Evolutionary conservation across 2,888 invertebrate species (phyloP), one percentile per base, ranked within the genome.

Genomic region (Periphyllus acericola): DNA sequence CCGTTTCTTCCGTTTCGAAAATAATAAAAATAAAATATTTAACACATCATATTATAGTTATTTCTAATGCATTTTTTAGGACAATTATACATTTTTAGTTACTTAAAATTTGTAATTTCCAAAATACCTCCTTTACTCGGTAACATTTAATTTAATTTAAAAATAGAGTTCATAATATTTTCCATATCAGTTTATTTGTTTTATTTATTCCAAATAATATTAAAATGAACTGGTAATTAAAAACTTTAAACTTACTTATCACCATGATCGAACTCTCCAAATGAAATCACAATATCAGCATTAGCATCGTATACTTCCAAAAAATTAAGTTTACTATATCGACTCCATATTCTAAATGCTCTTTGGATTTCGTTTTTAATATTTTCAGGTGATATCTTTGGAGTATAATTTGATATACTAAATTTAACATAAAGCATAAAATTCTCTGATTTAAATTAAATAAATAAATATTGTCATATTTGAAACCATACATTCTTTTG

Each of bases 211-310:
- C 6, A 5, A 36, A 6, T 6, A 36, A 36, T 46, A 46, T 46
- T 14, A 46, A 46, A 14, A 46, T 6, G 11, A 14, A 46, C 1
- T 2, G 1, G 46, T 14, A 46, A 46, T 14, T 46, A 46, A 14
- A 46, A 46, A 14, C 14, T 46, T 11, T 68, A 9, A 17, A 90
- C 92, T 92, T 90, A 95, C 94, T 93, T 93, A 90, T 96, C 96
- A 1, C 95, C 95, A 90, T 96, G 96, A 90, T 94, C 92, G 71
- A 93, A 93, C 46, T 93, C 92, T 1, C 94, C 95, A 92, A 96
- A 97, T 3, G 94, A 93, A 34, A 96, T 93, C 88, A 94, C 93
- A 89, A 97, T 96, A 91, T 96, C 96, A 0, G 96, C 95, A 17
- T 93, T 92, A 75, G 89, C 83, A 87, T 92, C 91, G 9, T 92